A percentile compares a stretch with the other conserved stretches of the same genome.
Conservation (phyloP, 1,140 invertebrate genomes). For the Heliconius congener region DNA sequence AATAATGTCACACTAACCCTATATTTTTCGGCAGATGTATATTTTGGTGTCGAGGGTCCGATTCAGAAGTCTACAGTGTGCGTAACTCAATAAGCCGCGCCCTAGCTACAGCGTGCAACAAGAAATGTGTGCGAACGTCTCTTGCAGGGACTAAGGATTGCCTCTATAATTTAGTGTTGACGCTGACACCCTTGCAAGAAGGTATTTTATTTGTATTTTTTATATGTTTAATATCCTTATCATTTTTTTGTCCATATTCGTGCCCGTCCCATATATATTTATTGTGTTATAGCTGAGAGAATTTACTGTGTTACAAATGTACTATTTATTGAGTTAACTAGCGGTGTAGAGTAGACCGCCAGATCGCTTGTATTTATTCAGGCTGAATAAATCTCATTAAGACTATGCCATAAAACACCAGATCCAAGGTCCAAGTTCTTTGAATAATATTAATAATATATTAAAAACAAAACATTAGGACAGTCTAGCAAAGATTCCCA, state of each 20-base stretch:
- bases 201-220: slow-evolving; percentile 38
- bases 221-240: not conserved
- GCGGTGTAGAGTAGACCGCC: no score
- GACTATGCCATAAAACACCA: no score
- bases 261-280: not conserved
- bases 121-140: slow-evolving; percentile 54
- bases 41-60: slow-evolving; percentile 37
- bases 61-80: slow-evolving; percentile 31
- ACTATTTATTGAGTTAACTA: no score
- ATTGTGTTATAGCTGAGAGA: not conserved
- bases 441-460: no score
- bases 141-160: slow-evolving; percentile 68
- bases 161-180: slow-evolving; percentile 54
- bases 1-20: not conserved
- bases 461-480: no score
- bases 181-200: slow-evolving; percentile 50
- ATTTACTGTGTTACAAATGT: no score
- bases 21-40: slow-evolving; percentile 48
- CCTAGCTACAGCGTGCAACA: slow-evolving; percentile 44
- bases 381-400: no score
- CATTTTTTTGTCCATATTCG: not conserved
- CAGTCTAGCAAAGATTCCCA: no score
- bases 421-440: no score
- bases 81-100: slow-evolving; percentile 51
- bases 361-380: no score